Percentiles rank a stretch among this genome's conserved stretches.
These are phyloP conservation scores for Aporophyla lueneburgensis DNA, from an alignment of 2,888 invertebrate species.

Conservation along the genomic window DNA sequence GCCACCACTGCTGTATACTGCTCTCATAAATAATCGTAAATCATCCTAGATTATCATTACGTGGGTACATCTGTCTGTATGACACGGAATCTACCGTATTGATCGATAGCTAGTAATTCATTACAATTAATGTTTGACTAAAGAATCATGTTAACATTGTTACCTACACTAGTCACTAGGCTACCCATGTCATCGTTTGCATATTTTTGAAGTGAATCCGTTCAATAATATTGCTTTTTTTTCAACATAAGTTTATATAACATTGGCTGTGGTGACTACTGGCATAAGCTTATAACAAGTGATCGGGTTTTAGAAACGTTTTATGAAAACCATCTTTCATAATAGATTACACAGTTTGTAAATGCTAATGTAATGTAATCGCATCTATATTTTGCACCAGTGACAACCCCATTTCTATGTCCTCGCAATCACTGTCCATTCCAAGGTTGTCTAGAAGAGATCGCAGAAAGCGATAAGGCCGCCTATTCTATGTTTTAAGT, in stretches of 20 bases:
- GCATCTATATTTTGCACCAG: too few relatives aligned
- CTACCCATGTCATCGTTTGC: not conserved
- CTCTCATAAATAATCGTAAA: too few relatives aligned
- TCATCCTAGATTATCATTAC: not conserved
- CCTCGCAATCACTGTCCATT: too few relatives aligned
- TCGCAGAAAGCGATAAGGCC: too few relatives aligned
- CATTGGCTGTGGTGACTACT: not conserved
- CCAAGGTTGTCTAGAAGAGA: too few relatives aligned
- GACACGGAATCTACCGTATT: not conserved
- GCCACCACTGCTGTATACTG: too few relatives aligned
- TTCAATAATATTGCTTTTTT: not conserved
- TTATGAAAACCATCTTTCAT: not conserved
- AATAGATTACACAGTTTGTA: not conserved
- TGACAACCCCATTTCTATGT: too few relatives aligned
- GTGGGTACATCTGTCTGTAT: too few relatives aligned
- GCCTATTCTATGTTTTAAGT: too few relatives aligned
- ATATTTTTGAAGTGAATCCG: slow-evolving; percentile 1
- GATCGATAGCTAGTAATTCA: not conserved
- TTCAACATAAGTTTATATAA: not conserved
- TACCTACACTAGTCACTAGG: too few relatives aligned
- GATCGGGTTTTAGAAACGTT: not conserved
- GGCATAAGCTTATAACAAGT: not conserved
- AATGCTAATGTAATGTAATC: too few relatives aligned
- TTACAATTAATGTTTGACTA: slow-evolving; percentile 3
- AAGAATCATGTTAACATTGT: not conserved